These are phyloP conservation scores for Syngnathus typhle DNA, from an alignment of 2,113 vertebrate genomes.

Conservation along the genomic window DNA sequence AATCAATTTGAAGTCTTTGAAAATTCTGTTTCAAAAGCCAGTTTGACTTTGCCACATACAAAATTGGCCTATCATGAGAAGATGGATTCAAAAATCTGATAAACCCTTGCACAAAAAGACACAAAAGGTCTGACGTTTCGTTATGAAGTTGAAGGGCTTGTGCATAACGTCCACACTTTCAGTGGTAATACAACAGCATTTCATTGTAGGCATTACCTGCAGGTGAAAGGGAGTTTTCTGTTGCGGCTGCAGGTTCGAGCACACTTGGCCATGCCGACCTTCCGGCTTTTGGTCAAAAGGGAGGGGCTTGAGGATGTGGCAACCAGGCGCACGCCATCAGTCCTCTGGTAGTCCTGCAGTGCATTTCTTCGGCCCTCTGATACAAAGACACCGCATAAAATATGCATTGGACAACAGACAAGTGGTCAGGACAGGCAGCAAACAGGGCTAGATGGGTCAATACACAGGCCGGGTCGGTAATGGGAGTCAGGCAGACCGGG, in stretches of 20 bases:
- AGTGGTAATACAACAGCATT: neutral
- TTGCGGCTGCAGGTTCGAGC: constrained; percentile 85
- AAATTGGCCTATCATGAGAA: no score
- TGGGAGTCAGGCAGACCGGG: no score
- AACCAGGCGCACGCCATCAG: constrained; percentile 73
- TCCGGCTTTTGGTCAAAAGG: constrained; percentile 78
- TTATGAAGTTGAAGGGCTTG: neutral
- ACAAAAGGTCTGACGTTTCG: neutral
- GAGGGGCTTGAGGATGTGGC: constrained; percentile 63
- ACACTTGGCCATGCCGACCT: constrained; percentile 79
- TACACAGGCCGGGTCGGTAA: no score
- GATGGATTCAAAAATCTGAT: neutral
- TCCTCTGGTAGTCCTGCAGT: constrained; percentile 92
- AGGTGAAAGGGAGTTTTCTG: constrained; percentile 82
- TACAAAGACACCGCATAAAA: constrained; percentile 11
- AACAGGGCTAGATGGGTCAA: no score
- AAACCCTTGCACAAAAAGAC: neutral
- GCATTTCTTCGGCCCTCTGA: constrained; percentile 83
- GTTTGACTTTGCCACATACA: no score
- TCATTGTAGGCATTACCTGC: constrained; percentile 78
- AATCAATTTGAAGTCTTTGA: no score
- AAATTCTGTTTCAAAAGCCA: no score
- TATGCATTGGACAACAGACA: neutral
- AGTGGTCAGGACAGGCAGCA: no score
- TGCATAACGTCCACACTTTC: neutral